Base-by-base conservation (phyloP, 2,888 invertebrate genomes). In the Synanthedon vespiformis region DNA sequence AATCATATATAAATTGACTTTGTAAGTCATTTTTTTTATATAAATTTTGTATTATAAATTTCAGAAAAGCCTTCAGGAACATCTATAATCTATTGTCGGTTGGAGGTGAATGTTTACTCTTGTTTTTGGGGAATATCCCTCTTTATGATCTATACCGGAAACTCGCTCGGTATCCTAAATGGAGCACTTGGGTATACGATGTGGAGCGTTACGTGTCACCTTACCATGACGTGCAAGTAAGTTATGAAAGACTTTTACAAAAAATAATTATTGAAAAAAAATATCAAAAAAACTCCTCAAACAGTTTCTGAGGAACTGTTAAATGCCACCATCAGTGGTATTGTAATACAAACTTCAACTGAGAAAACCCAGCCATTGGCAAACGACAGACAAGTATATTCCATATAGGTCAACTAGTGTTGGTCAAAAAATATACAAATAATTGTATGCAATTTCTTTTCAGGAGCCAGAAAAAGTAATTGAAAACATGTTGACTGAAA, bases 71-170 rank as follows among this genome's bases (percentile, higher is more conserved):
- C 0, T 82, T 92, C 53, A 77, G 78, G 53, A 93, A 93, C 65
- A 90, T 95, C 52, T 90, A 88, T 72, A 78, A 90, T 40, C 71
- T 94, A 52, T 74, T 95, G n/a, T 86, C 82, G 55, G 89, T 90
- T 0, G 91, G 90, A 4, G 95, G 94, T 0, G 91, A 92, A 61
- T 90, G 91, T 50, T 73, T 94, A 11, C 69, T 94, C 2, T 88
- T 91, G 14, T 93, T 94, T 64, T 72, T 93, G 34, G 92, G 92
- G 0, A 89, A 88, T 55, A 92, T 92, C 75, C 90, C 91, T 0
- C 88, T 93, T 6, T 94, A 90, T 67, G 90, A 92, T 44, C 89
- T 93, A 1, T 94, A 92, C 70, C 86, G 90, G 49, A 80, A 78
- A n/a, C 72, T 94, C 56, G 83, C 91, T 0, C 61, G 63, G 1